phyloP scores from a whole-genome alignment of 2,797 vertebrate genomes.

The Florisuga fusca region DNA sequence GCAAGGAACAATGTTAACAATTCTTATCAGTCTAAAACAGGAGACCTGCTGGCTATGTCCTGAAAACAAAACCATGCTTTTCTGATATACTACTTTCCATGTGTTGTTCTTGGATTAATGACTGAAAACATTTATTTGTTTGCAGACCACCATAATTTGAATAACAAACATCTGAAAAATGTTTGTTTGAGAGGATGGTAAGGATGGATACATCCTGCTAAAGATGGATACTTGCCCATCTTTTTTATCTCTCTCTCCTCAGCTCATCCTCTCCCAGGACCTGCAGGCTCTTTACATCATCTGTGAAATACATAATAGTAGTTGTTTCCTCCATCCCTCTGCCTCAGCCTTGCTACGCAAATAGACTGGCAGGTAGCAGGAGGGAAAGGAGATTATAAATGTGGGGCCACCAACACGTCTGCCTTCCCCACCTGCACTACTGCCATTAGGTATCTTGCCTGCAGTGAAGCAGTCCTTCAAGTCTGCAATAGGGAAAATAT shows the following conservation, averaged over 20 bases:
- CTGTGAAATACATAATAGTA: neutral
- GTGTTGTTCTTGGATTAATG: neutral
- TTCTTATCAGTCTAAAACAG: constrained; percentile 35
- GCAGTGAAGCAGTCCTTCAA: neutral
- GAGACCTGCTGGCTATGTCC: neutral
- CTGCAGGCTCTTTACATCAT: neutral
- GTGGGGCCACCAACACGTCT: neutral
- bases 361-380: neutral
- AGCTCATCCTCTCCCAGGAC: neutral
- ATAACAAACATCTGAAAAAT: neutral
- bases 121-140: neutral
- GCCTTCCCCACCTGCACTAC: neutral
- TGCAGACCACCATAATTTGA: neutral
- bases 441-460: neutral
- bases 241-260: neutral
- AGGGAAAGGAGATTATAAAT: neutral
- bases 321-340: neutral
- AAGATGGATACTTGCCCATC: neutral
- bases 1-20: neutral
- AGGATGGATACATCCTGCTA: neutral
- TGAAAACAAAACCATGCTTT: neutral
- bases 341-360: neutral
- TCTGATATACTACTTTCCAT: neutral
- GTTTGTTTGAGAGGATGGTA: neutral
- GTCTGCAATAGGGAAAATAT: neutral